Evolutionary conservation across 2,797 vertebrate genomes (phyloP).

Genomic region (Pelodytes ibericus): DNA sequence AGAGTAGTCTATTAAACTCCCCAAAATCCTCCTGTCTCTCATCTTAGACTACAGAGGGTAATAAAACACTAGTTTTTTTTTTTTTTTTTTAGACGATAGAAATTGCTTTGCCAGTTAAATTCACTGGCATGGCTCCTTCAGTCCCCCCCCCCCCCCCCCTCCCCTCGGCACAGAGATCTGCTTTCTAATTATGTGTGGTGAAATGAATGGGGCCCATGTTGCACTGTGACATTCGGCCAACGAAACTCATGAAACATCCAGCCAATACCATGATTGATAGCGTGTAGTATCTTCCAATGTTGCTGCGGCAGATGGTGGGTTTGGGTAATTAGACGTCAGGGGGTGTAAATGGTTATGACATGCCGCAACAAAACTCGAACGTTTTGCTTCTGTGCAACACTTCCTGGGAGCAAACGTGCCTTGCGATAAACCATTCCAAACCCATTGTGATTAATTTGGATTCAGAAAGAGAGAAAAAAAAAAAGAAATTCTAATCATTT

Average conservation of each 20-base stretch:
- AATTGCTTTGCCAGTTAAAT: conserved; percentile 11
- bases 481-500: not conserved
- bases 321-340: conserved; percentile 55
- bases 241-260: conserved; percentile 18
- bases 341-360: conserved; percentile 49
- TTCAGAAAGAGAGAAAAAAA: no score
- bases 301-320: conserved; percentile 50
- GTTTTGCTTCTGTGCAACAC: conserved; percentile 18
- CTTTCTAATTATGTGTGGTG: conserved; percentile 46
- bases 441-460: conserved; percentile 22
- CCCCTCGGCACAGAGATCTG: conserved; percentile 22
- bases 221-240: conserved; percentile 35
- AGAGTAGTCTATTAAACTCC: not conserved
- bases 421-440: conserved; percentile 2
- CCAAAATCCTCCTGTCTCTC: not conserved
- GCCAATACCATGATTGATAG: conserved; percentile 52
- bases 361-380: conserved; percentile 28
- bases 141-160: conserved; percentile 14
- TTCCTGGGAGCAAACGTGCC: conserved; percentile 10
- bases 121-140: no score
- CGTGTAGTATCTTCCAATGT: conserved; percentile 36
- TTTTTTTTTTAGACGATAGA: conserved; percentile 1
- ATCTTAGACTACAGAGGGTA: conserved; percentile 7
- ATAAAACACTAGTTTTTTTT: conserved; percentile 10
- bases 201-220: conserved; percentile 47